Conservation (phyloP, 2,797 vertebrate species). For the Crocidura indochinensis region DNA sequence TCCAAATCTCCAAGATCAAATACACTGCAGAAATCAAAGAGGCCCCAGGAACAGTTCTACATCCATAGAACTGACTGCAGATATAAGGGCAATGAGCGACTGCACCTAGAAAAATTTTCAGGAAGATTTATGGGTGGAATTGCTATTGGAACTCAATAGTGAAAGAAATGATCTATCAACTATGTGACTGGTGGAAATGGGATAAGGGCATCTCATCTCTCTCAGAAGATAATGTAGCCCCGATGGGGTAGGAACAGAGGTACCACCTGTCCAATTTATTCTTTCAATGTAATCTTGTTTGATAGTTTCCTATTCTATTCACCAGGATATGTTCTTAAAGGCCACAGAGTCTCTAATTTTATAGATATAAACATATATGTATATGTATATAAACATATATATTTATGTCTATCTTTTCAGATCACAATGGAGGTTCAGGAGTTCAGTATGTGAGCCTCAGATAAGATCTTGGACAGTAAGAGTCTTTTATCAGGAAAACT, state of each 20-base stretch:
- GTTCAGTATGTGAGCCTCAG: background rate
- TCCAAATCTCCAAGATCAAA: no score
- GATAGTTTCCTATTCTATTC: background rate
- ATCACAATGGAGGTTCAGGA: background rate
- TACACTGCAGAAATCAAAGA: background rate
- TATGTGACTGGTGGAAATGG: no score
- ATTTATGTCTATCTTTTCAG: background rate
- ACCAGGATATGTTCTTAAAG: background rate
- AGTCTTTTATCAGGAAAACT: slow-evolving; percentile 1
- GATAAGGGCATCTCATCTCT: no score
- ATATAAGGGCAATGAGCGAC: background rate
- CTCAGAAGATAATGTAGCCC: no score
- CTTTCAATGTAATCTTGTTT: no score
- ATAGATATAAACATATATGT: background rate
- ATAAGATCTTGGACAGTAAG: background rate
- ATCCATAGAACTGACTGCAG: background rate
- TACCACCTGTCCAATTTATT: no score
- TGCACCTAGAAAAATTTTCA: background rate
- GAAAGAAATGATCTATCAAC: no score
- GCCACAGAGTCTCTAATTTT: background rate
- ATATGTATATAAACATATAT: no score
- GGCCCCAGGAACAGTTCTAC: background rate
- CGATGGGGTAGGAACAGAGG: no score
- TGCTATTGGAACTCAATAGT: no score
- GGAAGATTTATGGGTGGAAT: no score